Evolutionary conservation across 92 coral and sea anemone species (phyloP).

Genomic region (Porites rus): DNA sequence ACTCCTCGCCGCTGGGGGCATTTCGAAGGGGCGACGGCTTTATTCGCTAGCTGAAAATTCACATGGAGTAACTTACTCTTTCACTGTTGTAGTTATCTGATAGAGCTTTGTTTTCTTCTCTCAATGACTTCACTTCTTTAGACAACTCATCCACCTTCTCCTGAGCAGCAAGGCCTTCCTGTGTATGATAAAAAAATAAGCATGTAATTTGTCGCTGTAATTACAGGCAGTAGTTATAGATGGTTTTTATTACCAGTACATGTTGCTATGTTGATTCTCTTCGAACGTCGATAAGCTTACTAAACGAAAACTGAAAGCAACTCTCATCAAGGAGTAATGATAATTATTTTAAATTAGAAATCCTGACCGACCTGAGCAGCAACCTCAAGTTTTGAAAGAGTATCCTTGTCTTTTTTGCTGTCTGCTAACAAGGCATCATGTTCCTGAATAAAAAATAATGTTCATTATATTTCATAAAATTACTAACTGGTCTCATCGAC

Average conservation of each 20-base stretch:
- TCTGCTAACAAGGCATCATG: constrained; percentile 85
- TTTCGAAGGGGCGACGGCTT: too few relatives aligned
- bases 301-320: too few relatives aligned
- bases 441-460: constrained; percentile 55
- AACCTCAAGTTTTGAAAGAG: constrained; percentile 87
- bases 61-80: constrained; percentile 69
- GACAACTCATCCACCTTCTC: constrained; percentile 91
- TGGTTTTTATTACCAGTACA: neutral
- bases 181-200: neutral
- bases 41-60: too few relatives aligned
- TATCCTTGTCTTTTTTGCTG: constrained; percentile 91
- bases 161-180: constrained; percentile 99
- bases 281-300: too few relatives aligned
- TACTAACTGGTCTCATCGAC: neutral
- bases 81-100: constrained; percentile 98
- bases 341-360: too few relatives aligned
- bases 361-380: constrained; percentile 82
- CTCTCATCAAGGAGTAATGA: too few relatives aligned
- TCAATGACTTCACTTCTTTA: constrained; percentile 82
- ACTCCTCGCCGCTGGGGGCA: too few relatives aligned
- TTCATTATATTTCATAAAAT: neutral
- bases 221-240: neutral
- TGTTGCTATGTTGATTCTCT: too few relatives aligned
- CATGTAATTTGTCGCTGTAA: neutral
- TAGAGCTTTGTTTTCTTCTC: constrained; percentile 91